Conservation (phyloP, 2,113 vertebrate species). For the Paedocypris sp. region DNA sequence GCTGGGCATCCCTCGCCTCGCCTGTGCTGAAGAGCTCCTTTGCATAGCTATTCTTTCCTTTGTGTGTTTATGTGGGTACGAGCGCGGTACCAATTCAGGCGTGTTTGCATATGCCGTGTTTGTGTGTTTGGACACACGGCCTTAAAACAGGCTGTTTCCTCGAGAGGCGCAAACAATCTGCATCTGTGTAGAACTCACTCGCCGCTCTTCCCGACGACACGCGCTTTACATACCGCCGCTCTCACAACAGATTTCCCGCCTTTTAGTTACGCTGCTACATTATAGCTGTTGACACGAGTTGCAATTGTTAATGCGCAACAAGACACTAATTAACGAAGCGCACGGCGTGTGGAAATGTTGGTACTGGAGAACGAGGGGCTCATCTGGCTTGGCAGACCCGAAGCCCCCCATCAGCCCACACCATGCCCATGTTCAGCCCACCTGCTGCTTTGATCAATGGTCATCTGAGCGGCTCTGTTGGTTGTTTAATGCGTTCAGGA, state of each 20-base stretch:
- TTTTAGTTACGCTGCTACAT: neutral
- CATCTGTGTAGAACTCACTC: conserved; percentile 14
- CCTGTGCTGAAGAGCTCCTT: neutral
- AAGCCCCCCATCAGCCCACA: too few species aligned
- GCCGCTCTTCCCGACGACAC: neutral
- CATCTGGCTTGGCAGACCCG: neutral
- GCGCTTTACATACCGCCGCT: neutral
- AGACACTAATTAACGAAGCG: neutral
- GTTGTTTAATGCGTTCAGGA: too few species aligned
- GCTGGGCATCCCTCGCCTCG: conserved; percentile 47
- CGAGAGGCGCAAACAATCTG: conserved; percentile 11
- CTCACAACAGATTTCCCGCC: neutral
- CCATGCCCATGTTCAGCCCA: too few species aligned
- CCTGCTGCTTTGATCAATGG: neutral
- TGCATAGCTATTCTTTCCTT: conserved; percentile 1
- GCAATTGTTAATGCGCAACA: neutral
- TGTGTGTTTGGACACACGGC: conserved; percentile 31
- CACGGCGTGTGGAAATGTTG: neutral
- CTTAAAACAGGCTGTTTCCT: conserved; percentile 15
- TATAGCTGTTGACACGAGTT: conserved; percentile 17
- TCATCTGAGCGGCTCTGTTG: too few species aligned
- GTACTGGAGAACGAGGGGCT: neutral
- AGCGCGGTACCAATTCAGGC: conserved; percentile 4
- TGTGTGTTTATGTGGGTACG: conserved; percentile 25
- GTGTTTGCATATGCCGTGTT: conserved; percentile 33